A percentile compares a stretch with the other conserved stretches of the same genome.
Evolutionary conservation across 2,113 vertebrate species (phyloP).

Genomic region (Salvelinus namaycush): DNA sequence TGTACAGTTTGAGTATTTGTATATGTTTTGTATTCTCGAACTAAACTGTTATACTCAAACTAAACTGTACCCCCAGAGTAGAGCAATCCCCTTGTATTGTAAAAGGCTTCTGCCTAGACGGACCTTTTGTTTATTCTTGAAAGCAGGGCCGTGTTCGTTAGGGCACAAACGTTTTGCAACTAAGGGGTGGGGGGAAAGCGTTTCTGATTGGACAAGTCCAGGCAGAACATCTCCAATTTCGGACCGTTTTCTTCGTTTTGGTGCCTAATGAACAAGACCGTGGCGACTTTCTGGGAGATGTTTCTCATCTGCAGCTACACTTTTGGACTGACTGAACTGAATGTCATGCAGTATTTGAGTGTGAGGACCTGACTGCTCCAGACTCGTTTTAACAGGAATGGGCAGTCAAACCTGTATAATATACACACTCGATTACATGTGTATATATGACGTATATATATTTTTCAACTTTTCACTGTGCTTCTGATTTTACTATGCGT

Average conservation of each 20-base stretch:
- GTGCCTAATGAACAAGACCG: no score
- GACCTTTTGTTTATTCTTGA: neutral
- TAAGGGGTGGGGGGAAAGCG: no score
- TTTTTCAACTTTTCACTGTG: slow-evolving; percentile 85
- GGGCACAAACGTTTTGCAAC: no score
- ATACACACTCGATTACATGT: slow-evolving; percentile 82
- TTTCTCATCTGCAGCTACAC: slow-evolving; percentile 73
- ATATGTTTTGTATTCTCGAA: slow-evolving; percentile 59
- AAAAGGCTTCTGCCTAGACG: neutral
- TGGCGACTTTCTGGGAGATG: slow-evolving; percentile 23
- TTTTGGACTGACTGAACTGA: slow-evolving; percentile 78
- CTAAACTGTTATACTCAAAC: slow-evolving; percentile 62
- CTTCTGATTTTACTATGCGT: slow-evolving; percentile 92
- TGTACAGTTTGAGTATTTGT: slow-evolving; percentile 30
- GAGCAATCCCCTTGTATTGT: neutral
- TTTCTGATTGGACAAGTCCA: neutral
- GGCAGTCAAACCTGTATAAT: slow-evolving; percentile 79
- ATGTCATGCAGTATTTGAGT: slow-evolving; percentile 54
- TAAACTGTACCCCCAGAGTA: neutral
- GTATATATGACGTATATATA: slow-evolving; percentile 89
- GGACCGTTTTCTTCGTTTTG: no score
- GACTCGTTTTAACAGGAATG: slow-evolving; percentile 88
- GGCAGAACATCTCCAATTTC: neutral
- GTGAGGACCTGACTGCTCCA: slow-evolving; percentile 82
- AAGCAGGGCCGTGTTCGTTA: neutral